Conservation (phyloP, 2,113 vertebrate species). For the Corvus hawaiiensis region DNA sequence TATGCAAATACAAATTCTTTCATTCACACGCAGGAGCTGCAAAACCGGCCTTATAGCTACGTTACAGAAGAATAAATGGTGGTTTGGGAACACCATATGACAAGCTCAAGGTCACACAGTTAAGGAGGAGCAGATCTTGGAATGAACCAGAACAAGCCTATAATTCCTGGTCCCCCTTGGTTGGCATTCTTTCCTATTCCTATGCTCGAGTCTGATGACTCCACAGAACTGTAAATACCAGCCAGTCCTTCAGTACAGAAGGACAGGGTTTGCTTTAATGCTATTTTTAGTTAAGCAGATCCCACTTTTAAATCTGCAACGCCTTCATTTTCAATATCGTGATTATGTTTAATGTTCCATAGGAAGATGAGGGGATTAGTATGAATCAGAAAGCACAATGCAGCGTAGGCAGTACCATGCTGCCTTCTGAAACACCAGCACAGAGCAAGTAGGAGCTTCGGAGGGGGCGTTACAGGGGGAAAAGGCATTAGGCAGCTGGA, state of each 20-base stretch:
- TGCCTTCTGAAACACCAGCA: conserved; percentile 24
- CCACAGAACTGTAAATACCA: conserved; percentile 58
- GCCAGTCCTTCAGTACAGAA: conserved; percentile 60
- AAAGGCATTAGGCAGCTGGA: conserved; percentile 55
- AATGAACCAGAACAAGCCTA: conserved; percentile 39
- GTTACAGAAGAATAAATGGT: background rate
- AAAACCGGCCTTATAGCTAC: background rate
- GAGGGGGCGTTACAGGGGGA: background rate
- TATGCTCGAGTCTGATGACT: conserved; percentile 35
- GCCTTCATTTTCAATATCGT: conserved; percentile 62
- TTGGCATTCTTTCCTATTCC: conserved; percentile 57
- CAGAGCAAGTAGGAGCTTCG: background rate
- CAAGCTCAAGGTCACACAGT: conserved; percentile 31
- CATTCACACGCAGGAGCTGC: background rate
- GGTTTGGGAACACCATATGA: background rate
- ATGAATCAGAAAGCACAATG: conserved; percentile 55
- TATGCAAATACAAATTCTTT: background rate
- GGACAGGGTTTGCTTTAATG: conserved; percentile 55
- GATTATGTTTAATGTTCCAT: conserved; percentile 62
- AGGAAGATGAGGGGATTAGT: conserved; percentile 52
- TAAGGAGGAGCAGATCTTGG: conserved; percentile 15
- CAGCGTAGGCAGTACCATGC: conserved; percentile 30
- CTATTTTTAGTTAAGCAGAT: conserved; percentile 66
- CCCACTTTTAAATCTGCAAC: conserved; percentile 64
- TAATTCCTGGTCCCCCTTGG: conserved; percentile 36